A percentile compares a stretch with the other conserved stretches of the same genome.
These are phyloP conservation scores for Seison nebaliae DNA, from an alignment of 1,140 invertebrate species.

Conservation along the genomic window DNA sequence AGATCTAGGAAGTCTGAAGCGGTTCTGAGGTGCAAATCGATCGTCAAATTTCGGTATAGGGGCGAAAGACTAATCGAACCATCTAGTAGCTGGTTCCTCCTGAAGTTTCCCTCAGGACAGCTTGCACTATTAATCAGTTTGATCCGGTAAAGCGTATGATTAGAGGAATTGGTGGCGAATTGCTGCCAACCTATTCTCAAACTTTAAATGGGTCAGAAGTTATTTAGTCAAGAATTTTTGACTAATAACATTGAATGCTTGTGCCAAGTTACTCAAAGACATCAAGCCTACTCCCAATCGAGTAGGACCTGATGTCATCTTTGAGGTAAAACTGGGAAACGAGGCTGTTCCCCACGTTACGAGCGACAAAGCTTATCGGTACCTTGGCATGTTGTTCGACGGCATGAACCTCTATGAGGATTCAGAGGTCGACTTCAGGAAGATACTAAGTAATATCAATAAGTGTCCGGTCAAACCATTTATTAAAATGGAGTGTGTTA, in stretches of 20 bases:
- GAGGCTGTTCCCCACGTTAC: too few relatives aligned
- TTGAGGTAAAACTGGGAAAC: too few relatives aligned
- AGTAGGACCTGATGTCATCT: too few relatives aligned
- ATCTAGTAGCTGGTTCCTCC: slow-evolving; percentile 65
- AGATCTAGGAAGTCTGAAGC: slow-evolving; percentile 54
- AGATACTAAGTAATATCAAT: too few relatives aligned
- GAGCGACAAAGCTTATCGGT: too few relatives aligned
- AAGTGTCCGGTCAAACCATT: too few relatives aligned
- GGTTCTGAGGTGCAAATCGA: slow-evolving; percentile 71
- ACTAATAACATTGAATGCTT: slow-evolving; percentile 28
- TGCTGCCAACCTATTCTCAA: slow-evolving; percentile 56
- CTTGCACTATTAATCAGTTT: slow-evolving; percentile 28
- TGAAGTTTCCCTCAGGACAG: slow-evolving; percentile 65
- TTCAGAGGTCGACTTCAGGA: too few relatives aligned
- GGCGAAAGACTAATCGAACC: slow-evolving; percentile 74
- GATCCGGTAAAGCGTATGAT: slow-evolving; percentile 51
- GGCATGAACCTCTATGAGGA: too few relatives aligned
- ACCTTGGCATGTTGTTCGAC: too few relatives aligned
- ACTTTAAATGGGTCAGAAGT: slow-evolving; percentile 57
- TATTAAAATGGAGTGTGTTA: too few relatives aligned
- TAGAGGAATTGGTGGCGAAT: slow-evolving; percentile 51
- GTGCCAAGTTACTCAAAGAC: too few relatives aligned
- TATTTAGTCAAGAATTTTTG: slow-evolving; percentile 41
- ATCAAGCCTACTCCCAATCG: too few relatives aligned
- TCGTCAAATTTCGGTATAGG: slow-evolving; percentile 62